A percentile compares a stretch with the other conserved stretches of the same genome.
Evolutionary conservation across 1,140 invertebrate species (phyloP).

Genomic region (Asobara japonica): DNA sequence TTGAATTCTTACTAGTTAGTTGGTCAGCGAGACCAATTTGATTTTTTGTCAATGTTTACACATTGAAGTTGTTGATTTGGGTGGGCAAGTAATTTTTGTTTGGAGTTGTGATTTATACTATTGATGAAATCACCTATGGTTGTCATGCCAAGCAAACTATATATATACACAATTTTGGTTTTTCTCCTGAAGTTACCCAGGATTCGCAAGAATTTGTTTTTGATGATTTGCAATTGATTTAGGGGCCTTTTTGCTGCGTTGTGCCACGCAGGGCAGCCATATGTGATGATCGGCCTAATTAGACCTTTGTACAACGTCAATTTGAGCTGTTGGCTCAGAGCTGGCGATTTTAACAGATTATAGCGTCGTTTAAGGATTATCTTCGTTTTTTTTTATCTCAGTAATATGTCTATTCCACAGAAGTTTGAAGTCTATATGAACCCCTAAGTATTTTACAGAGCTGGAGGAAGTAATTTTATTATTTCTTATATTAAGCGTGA

Average conservation of each 20-base stretch:
- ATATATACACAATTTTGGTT: not conserved
- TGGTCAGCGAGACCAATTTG: no score
- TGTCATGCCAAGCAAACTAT: no score
- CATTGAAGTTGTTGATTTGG: no score
- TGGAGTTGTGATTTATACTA: no score
- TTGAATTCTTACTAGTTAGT: no score
- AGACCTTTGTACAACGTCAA: slow-evolving; percentile 25
- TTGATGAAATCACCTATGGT: no score
- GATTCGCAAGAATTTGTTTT: slow-evolving; percentile 34
- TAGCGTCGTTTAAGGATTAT: not conserved
- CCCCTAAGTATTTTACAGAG: not conserved
- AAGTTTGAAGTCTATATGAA: not conserved
- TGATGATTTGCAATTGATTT: slow-evolving; percentile 30
- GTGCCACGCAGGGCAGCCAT: slow-evolving; percentile 28
- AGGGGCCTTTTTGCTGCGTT: slow-evolving; percentile 19
- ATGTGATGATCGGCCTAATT: slow-evolving; percentile 27
- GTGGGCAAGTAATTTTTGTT: no score
- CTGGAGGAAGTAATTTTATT: not conserved
- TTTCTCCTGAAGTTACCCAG: not conserved
- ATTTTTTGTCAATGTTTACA: no score
- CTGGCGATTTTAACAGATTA: not conserved
- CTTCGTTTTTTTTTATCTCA: not conserved
- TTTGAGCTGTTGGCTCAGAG: slow-evolving; percentile 24
- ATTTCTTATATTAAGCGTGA: not conserved
- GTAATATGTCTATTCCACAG: not conserved